Evolutionary conservation across 2,888 invertebrate species (phyloP).

Genomic region (Ischnura elegans): DNA sequence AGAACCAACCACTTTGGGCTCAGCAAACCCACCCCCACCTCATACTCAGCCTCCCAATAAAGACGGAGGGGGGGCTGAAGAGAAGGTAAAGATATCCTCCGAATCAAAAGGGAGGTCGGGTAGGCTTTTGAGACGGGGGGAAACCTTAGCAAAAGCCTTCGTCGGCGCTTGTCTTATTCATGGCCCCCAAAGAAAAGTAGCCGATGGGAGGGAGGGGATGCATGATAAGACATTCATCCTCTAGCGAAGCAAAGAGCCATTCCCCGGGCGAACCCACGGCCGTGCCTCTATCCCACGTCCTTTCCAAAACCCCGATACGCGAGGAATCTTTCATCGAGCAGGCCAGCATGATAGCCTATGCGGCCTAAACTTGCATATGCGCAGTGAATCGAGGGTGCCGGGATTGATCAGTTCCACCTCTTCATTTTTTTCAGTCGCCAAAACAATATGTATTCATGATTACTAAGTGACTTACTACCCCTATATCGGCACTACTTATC

Average conservation of each 20-base stretch:
- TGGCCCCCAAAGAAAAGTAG: constrained; percentile 51
- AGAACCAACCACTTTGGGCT: not conserved
- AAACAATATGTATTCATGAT: too few relatives aligned
- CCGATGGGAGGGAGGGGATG: not conserved
- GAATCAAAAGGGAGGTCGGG: not conserved
- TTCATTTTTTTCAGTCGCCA: not conserved
- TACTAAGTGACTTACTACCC: too few relatives aligned
- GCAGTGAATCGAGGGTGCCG: too few relatives aligned
- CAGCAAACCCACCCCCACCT: not conserved
- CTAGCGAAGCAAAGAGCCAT: not conserved
- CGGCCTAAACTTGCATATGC: too few relatives aligned
- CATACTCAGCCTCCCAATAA: not conserved
- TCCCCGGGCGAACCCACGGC: not conserved
- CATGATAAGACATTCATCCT: constrained; percentile 60
- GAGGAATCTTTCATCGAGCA: not conserved
- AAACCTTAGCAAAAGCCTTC: constrained; percentile 47
- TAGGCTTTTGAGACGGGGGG: not conserved
- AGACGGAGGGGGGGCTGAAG: not conserved
- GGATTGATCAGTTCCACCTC: too few relatives aligned
- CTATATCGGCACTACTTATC: too few relatives aligned
- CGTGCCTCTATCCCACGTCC: not conserved
- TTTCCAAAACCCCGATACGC: not conserved
- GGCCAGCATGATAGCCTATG: constrained; percentile 24
- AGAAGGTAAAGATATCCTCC: not conserved
- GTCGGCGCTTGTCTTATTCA: constrained; percentile 59